Evolutionary conservation across 2,888 invertebrate species (phyloP).

Genomic region (Uropetala carovei): DNA sequence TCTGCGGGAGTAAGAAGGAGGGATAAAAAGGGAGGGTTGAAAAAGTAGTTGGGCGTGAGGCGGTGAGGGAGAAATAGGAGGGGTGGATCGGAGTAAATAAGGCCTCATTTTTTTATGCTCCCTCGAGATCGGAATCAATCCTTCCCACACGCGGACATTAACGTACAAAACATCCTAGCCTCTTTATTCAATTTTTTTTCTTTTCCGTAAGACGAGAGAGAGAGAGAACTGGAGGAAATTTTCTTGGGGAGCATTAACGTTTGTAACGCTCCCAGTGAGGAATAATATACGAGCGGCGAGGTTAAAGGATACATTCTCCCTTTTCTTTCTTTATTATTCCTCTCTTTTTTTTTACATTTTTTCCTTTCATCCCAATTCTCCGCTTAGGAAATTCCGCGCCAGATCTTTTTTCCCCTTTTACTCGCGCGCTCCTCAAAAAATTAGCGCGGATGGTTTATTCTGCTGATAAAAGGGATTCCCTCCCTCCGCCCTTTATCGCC

Average conservation of each 20-base stretch:
- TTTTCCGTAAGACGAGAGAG: background rate
- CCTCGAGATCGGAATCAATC: background rate
- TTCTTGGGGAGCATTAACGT: slow-evolving; percentile 38
- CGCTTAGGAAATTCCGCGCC: background rate
- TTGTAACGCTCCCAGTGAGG: background rate
- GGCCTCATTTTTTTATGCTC: background rate
- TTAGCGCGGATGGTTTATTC: background rate
- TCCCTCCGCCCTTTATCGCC: background rate
- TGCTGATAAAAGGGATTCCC: background rate
- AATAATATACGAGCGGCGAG: slow-evolving; percentile 31
- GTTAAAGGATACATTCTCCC: slow-evolving; percentile 35
- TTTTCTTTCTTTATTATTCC: background rate
- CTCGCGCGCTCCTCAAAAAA: background rate
- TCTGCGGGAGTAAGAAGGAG: background rate
- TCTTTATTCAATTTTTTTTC: background rate
- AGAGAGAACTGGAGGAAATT: background rate
- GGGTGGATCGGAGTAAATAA: background rate
- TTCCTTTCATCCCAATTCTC: no score
- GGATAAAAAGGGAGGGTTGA: background rate
- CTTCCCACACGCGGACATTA: background rate
- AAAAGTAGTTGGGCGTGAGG: background rate
- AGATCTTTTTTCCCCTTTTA: no score
- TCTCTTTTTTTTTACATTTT: no score
- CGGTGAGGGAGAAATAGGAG: background rate
- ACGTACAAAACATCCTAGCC: background rate